Evolutionary conservation across 1,140 invertebrate species (phyloP), one percentile per base, ranked within the genome.

Genomic region (Caenorhabditis latens): DNA sequence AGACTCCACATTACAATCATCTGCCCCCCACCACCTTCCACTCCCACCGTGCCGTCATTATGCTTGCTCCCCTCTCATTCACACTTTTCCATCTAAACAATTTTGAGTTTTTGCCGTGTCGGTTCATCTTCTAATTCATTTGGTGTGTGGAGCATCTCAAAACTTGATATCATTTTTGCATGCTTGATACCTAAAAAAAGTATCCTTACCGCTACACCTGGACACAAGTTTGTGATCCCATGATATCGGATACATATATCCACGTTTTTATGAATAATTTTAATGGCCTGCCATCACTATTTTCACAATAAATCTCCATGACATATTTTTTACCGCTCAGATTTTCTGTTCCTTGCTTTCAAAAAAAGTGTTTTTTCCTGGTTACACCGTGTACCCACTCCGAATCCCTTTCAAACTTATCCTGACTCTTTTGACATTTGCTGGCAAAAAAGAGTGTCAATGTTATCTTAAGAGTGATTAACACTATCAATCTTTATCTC

Each of bases 381-480:
- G 43, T 79, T 79, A 79, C 71, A 79, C 46, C 46, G 46, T 79
- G 43, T 50, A 9, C 43, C 40, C 2, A 42, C 50, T 53, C 50
- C 50, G 16, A 53, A 53, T 21, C 40, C 4, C 13, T n/a, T 14
- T 79, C 71, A 13, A 48, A 11, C 46, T 50, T 21, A 13, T n/a
- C 42, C 19, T 79, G 40, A 71, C 65, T 24, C 46, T 53, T 50
- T 79, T 79, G 71, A 79, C 71, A 50, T 79, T 79, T 48, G 71
- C 13, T 79, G 8, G 71, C 32, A 79, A 50, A 46, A 79, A 79
- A 79, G 32, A 79, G 46, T 79, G 71, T 46, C 71, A 79, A 79
- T 79, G 71, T 79, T 79, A 79, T 79, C 71, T 79, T 79, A 79
- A 79, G 71, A 79, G 71, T 50, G 43, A 79, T 79, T 79, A 79